A percentile compares a stretch with the other conserved stretches of the same genome.
Evolutionary conservation across 2,113 vertebrate genomes (phyloP).

Genomic region (Conger conger): DNA sequence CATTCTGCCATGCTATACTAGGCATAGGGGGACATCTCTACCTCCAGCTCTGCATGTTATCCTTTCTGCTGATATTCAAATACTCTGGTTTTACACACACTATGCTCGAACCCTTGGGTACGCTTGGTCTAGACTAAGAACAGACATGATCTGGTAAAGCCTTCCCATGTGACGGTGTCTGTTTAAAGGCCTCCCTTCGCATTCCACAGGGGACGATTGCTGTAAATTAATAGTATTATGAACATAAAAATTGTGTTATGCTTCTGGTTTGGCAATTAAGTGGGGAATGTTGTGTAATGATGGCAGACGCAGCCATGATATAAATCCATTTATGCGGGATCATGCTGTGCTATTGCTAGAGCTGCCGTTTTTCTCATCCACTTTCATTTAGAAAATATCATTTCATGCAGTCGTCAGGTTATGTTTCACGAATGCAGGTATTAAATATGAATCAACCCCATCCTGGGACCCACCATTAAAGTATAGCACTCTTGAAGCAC

Average conservation of each 20-base stretch:
- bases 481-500: constrained; percentile 28
- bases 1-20: too few species aligned
- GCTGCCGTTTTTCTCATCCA: constrained; percentile 27
- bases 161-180: neutral
- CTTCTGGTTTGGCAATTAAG: constrained; percentile 26
- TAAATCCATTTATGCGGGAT: constrained; percentile 31
- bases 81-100: neutral
- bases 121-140: neutral
- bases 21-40: too few species aligned
- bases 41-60: too few species aligned
- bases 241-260: constrained; percentile 14
- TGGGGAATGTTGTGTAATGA: constrained; percentile 29
- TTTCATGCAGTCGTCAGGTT: constrained; percentile 26
- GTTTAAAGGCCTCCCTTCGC: neutral
- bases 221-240: constrained; percentile 10
- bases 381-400: constrained; percentile 25
- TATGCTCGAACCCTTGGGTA: too few species aligned
- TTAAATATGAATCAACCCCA: constrained; percentile 42
- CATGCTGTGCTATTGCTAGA: constrained; percentile 29
- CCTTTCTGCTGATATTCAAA: neutral
- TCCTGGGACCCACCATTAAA: constrained; percentile 47
- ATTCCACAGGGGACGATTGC: neutral
- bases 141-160: neutral
- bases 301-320: constrained; percentile 23
- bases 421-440: constrained; percentile 23